phyloP scores from a whole-genome alignment of 2,113 vertebrate species.

The Kryptolebias marmoratus region DNA sequence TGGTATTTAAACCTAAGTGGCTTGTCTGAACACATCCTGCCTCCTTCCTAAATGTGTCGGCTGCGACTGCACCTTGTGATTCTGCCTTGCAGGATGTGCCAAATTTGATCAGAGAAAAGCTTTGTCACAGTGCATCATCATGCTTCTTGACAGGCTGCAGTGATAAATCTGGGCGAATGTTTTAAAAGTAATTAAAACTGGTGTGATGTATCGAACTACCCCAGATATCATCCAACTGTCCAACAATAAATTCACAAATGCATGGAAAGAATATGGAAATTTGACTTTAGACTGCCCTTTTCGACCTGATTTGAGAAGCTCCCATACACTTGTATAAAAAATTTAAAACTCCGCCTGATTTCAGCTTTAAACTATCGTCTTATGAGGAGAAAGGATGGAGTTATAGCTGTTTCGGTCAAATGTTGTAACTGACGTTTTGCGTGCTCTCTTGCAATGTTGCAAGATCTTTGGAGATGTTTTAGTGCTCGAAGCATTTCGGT shows the following conservation, averaged over 20 bases:
- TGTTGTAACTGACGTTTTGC: too few relatives aligned
- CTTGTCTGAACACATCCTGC: constrained; percentile 52
- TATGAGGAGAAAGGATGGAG: too few relatives aligned
- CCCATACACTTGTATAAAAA: too few relatives aligned
- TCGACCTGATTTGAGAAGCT: constrained; percentile 2
- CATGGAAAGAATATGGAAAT: neutral
- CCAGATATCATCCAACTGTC: constrained; percentile 8
- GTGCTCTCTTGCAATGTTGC: too few relatives aligned
- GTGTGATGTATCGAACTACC: constrained; percentile 38
- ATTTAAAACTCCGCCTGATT: too few relatives aligned
- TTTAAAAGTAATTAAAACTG: constrained; percentile 37
- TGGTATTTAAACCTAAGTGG: constrained; percentile 64
- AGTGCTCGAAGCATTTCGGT: too few relatives aligned
- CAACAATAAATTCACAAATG: constrained; percentile 20
- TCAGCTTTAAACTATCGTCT: too few relatives aligned
- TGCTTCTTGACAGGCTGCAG: constrained; percentile 44
- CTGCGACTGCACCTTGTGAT: constrained; percentile 48
- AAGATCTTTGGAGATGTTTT: too few relatives aligned
- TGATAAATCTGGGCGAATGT: constrained; percentile 38
- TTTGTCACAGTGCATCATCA: constrained; percentile 28
- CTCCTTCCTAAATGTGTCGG: constrained; percentile 45
- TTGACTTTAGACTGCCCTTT: constrained; percentile 6
- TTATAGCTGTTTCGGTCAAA: too few relatives aligned
- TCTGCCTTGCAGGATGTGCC: constrained; percentile 57
- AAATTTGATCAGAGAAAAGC: constrained; percentile 58